phyloP scores from a whole-genome alignment of 2,113 vertebrate genomes.

The Anguilla japonica region DNA sequence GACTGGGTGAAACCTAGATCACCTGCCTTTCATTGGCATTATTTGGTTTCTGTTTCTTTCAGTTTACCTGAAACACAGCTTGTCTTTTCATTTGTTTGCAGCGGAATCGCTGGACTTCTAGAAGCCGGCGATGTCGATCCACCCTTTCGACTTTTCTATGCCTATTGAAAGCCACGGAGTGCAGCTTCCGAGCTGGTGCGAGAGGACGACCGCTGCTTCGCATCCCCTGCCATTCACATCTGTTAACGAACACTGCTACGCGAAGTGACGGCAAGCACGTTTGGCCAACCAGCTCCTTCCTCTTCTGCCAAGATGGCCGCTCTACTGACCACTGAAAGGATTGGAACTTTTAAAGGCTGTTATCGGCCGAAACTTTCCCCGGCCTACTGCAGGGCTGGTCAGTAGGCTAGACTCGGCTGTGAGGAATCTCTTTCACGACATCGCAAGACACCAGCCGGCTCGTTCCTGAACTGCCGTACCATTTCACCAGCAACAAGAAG shows the following conservation, averaged over 20 bases:
- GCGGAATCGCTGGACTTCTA: conserved; percentile 68
- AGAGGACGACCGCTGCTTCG: not conserved
- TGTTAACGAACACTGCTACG: not conserved
- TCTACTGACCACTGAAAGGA: not conserved
- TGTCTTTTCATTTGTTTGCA: conserved; percentile 27
- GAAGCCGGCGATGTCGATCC: conserved; percentile 27
- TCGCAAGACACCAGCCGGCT: not conserved
- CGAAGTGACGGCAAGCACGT: not conserved
- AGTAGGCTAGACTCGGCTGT: not conserved
- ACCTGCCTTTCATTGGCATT: too few species aligned
- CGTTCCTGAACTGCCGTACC: not conserved
- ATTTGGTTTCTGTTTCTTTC: not conserved
- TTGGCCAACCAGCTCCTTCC: not conserved
- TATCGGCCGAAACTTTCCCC: not conserved
- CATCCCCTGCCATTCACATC: not conserved
- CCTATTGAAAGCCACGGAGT: not conserved
- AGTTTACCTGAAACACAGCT: not conserved
- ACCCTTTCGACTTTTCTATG: not conserved
- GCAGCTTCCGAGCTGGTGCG: not conserved
- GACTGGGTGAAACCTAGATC: not conserved
- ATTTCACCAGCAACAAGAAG: not conserved
- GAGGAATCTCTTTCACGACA: not conserved
- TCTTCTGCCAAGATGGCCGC: not conserved
- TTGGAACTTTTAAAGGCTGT: not conserved
- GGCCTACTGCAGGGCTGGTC: not conserved